Evolutionary conservation across 2,888 invertebrate species (phyloP).

Genomic region (Prostheceraeus crozeri): DNA sequence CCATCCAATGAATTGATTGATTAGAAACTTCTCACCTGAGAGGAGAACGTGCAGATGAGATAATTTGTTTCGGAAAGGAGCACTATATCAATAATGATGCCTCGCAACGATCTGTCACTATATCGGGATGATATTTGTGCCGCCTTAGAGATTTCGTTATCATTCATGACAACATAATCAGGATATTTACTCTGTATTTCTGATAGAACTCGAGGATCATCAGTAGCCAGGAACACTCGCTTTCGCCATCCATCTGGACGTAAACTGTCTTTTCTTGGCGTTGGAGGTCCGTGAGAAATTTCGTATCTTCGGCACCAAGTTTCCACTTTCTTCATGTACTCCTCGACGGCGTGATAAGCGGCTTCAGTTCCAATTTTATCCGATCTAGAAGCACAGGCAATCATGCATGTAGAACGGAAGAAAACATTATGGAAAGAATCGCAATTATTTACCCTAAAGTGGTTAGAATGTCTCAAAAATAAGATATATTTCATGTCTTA

Average conservation of each 20-base stretch:
- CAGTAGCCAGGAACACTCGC: conserved; percentile 82
- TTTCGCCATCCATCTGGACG: too few species aligned
- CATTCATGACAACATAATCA: conserved; percentile 77
- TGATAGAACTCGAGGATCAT: conserved; percentile 73
- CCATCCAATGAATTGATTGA: too few species aligned
- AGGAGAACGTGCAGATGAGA: conserved; percentile 97
- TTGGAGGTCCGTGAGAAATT: too few species aligned
- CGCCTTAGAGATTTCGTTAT: conserved; percentile 75
- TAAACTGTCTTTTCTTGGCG: too few species aligned
- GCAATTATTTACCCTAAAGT: too few species aligned
- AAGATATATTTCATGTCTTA: too few species aligned
- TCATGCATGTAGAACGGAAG: too few species aligned
- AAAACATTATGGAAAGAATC: too few species aligned
- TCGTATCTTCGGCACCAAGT: conserved; percentile 75
- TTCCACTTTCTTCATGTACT: conserved; percentile 86
- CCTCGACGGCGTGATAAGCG: conserved; percentile 81
- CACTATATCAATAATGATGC: conserved; percentile 85
- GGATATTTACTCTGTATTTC: conserved; percentile 67
- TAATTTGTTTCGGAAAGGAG: conserved; percentile 79
- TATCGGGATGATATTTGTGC: conserved; percentile 84
- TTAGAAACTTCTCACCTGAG: too few species aligned
- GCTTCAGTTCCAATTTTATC: conserved; percentile 90
- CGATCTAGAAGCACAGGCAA: too few species aligned
- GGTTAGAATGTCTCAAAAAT: too few species aligned
- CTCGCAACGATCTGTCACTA: conserved; percentile 77